Conservation (phyloP, 2,797 vertebrate genomes). For the Acipenser ruthenus region DNA sequence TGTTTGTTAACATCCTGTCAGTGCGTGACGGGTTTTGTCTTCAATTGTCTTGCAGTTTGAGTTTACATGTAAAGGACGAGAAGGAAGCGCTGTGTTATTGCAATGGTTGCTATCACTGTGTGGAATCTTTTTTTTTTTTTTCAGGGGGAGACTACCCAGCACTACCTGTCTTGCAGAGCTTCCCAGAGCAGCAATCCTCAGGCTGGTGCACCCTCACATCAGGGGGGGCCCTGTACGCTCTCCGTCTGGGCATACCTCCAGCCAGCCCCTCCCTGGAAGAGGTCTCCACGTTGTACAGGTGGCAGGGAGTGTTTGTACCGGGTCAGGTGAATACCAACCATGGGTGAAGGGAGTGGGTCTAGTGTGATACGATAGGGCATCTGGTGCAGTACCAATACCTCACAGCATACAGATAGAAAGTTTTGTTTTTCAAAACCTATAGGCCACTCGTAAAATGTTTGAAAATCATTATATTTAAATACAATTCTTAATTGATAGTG, state of each 20-base stretch:
- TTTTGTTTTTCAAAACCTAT: not conserved
- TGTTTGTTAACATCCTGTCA: too few species aligned
- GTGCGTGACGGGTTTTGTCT: too few species aligned
- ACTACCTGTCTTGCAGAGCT: slow-evolving; percentile 74
- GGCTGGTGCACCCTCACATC: slow-evolving; percentile 75
- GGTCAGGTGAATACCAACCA: not conserved
- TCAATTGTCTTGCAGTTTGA: too few species aligned
- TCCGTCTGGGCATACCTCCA: slow-evolving; percentile 61
- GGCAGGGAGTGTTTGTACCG: slow-evolving; percentile 83
- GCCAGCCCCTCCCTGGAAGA: slow-evolving; percentile 39
- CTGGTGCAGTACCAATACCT: too few species aligned
- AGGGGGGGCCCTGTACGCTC: slow-evolving; percentile 51
- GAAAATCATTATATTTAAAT: too few species aligned
- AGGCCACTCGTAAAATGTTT: too few species aligned
- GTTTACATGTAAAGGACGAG: too few species aligned
- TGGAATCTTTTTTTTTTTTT: slow-evolving; percentile 24
- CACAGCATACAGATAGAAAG: too few species aligned
- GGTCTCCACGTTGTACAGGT: slow-evolving; percentile 67
- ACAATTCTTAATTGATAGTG: too few species aligned
- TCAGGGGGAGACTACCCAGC: slow-evolving; percentile 65
- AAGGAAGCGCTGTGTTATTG: too few species aligned
- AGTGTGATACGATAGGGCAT: too few species aligned
- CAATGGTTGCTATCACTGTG: too few species aligned
- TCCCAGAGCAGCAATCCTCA: slow-evolving; percentile 56
- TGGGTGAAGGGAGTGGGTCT: not conserved